Base-by-base conservation (phyloP, 2,888 invertebrate genomes). In the Phyto melanocephala region DNA sequence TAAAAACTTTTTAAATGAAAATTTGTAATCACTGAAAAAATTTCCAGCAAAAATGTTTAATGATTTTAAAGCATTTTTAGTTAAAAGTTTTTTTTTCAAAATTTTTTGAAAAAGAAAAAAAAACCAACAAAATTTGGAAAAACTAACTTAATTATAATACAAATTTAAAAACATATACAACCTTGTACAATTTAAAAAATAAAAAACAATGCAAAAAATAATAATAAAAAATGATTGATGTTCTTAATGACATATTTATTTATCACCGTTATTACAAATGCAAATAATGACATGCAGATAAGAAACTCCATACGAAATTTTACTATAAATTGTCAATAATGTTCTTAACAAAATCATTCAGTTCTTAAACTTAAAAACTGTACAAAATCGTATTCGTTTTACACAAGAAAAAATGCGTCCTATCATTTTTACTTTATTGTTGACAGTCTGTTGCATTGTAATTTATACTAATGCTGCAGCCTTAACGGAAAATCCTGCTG, bases 211-310 rank as follows among this genome's bases (percentile, higher is more conserved):
- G 10, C 2, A 54, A 52, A 15, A 65, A 65, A 52, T 4, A 45
- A 47, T 15, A 5, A 42, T 58, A 20, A 24, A 70, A 20, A 28
- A 76, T 75, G 80, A 80, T 80, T 80, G 50, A 80, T 80, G 80
- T 24, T 17, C 11, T 42, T 42, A 70, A 54, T 62, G 50, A 22
- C 52, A 74, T 35, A 45, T 37, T 24, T 22, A 22, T 33, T 45
- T n/a, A 63, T n/a, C n/a, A n/a, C n/a, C n/a, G n/a, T 28, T 15
- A 40, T 33, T 15, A 40, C 1, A 3, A 2, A n/a, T 10, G n/a
- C 13, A 33, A 62, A 52, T 17, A 28, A 33, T 54, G 11, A 22
- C 45, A 56, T 24, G 13, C n/a, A 60, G 15, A 68, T 74, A 47
- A 67, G 33, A 6, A 47, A 52, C 20, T 47, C 2, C 10, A 10